Conservation (phyloP, 2,113 vertebrate genomes). For the Lamprotornis superbus region DNA sequence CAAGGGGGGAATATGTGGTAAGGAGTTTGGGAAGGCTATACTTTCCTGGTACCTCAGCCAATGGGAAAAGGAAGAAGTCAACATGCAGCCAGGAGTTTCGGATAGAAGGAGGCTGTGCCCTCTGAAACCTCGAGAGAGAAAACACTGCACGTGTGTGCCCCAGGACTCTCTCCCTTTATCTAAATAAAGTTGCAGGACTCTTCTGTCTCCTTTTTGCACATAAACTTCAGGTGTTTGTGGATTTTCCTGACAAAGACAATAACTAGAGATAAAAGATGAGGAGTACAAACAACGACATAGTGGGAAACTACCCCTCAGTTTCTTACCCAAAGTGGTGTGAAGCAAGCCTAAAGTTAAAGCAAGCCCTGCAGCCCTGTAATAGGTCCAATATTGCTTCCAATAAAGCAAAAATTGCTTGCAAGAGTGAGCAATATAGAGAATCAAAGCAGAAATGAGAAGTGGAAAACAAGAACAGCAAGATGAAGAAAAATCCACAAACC, state of each 20-base stretch:
- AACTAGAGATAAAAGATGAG: background rate
- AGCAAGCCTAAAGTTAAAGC: background rate
- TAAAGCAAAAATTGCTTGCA: conserved; percentile 37
- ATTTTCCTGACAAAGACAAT: background rate
- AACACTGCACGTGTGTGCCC: accelerated
- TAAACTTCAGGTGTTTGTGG: background rate
- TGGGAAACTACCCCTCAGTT: background rate
- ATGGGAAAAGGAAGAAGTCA: background rate
- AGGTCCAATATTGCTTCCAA: background rate
- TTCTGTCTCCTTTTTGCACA: background rate
- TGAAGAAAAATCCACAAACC: background rate
- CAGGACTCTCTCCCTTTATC: background rate
- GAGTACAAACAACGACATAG: background rate
- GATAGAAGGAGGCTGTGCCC: accelerated
- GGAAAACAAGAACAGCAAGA: background rate
- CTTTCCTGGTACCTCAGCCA: accelerated
- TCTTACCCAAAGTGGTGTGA: background rate
- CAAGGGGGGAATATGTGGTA: background rate
- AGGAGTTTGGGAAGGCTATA: accelerated
- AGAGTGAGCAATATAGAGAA: background rate
- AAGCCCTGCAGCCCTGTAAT: conserved; percentile 6
- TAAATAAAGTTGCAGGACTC: background rate
- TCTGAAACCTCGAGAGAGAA: accelerated
- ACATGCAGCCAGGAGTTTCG: accelerated
- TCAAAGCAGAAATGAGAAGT: background rate